Evolutionary conservation across 2,113 vertebrate species (phyloP), one percentile per base, ranked within the genome.

Genomic region (Colaptes auratus): DNA sequence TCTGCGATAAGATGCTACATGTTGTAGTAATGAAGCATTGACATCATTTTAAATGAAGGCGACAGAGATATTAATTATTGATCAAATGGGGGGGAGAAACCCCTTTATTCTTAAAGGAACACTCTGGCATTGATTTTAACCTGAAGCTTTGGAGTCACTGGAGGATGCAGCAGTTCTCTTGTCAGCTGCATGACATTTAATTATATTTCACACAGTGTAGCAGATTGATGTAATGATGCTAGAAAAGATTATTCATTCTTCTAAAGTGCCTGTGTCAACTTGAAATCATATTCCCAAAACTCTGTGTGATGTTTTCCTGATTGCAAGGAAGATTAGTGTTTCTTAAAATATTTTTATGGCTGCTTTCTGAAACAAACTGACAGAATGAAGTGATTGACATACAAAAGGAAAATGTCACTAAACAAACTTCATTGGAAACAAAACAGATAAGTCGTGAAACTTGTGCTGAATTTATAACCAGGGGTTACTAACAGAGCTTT

Each of bases 351-450:
- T 50, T 83, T 30, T 90, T 63, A 81, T 46, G 52, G 36, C 27
- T 88, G 35, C 28, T 74, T 88, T 83, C 52, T 81, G 52, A 71
- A 93, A 88, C 60, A 87, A n/a, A 86, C 48, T 75, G 91, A 60
- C 20, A 69, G 50, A 87, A 65, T 61, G 5, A 75, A 75, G 55
- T 67, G 44, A 86, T 3, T 90, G 61, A 53, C 16, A 20, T 59
- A 70, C 11, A 66, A 53, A 79, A 80, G 16, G 6, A 77, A 89
- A 76, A 65, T 59, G 33, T 77, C 56, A 75, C 61, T 61, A 58
- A 93, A 69, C 12, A 64, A 93, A 75, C 27, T 77, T 88, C 16
- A 36, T 30, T 0, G 0, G 52, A 77, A 89, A 20, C 53, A 82
- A 58, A 78, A 53, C 0, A 48, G 31, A 75, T n/a, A 52, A 50